Evolutionary conservation across 2,113 vertebrate species (phyloP), one percentile per base, ranked within the genome.

Genomic region (Neolamprologus sp.): DNA sequence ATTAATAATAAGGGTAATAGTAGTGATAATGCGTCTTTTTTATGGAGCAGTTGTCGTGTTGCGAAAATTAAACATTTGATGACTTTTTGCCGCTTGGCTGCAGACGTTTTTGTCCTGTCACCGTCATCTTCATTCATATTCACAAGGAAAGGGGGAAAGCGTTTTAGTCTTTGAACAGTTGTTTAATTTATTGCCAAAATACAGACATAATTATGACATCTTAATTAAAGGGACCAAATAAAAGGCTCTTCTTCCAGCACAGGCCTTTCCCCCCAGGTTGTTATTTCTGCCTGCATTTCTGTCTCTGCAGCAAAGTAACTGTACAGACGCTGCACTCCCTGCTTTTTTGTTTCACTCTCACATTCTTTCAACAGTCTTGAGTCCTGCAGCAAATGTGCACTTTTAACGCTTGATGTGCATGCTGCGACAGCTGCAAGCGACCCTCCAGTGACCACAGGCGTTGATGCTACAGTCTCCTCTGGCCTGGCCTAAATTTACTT

Each of bases 401-500:
- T 86, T 89, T 88, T 65, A 82, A 82, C 33, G 9, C 84, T 68
- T 40, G 51, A 83, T 87, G 58, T 23, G 6, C 87, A 63, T 85
- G n/a, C 31, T 81, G 83, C 7, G 17, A 85, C 91, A 92, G 87
- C 88, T 92, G 88, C 51, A 35, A 71, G 51, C 23, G 10, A 85
- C 81, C 89, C 60, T 86, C 63, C 23, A 33, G 87, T 84, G 84
- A 85, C 80, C 88, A 33, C 12, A 31, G 53, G 26, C 57, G 4
- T 31, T 54, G 58, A 53, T 87, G 68, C 79, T 28, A n/a, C 4
- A 33, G 83, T 91, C 87, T 93, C 90, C 68, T n/a, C 83, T 85
- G 89, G 57, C 91, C 65, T 92, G 91, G 83, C 93, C 91, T 93
- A 73, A 86, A 94, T 93, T 88, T 93, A 55, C 86, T 87, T 58